Percentiles rank a stretch among this genome's conserved stretches.
Conservation (phyloP, 2,888 invertebrate genomes). For the Lasioglossum villosulum region DNA sequence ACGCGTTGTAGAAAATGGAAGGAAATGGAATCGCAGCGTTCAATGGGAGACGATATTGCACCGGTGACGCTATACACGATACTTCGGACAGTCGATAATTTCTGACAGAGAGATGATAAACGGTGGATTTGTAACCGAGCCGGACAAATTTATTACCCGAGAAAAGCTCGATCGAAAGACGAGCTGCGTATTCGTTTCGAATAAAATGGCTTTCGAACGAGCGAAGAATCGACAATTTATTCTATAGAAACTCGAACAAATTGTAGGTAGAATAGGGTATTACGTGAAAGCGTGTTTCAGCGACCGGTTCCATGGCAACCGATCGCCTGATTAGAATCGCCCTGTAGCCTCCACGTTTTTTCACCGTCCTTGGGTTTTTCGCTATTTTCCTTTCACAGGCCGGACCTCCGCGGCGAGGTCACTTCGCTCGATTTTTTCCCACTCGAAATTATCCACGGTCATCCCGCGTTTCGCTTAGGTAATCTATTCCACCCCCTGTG, state of each 20-base stretch:
- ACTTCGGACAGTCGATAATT: not conserved
- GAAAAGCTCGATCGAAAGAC: not conserved
- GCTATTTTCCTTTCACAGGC: conserved; percentile 23
- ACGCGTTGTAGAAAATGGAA: conserved; percentile 3
- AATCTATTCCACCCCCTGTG: conserved; percentile 18
- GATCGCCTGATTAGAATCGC: not conserved
- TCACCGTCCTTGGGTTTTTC: conserved; percentile 4
- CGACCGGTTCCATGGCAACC: not conserved
- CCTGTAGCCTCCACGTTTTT: not conserved
- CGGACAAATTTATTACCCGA: not conserved
- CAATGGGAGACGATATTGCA: not conserved
- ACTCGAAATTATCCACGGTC: conserved; percentile 43
- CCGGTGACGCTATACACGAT: not conserved
- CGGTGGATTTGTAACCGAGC: not conserved
- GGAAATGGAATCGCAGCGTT: conserved; percentile 1
- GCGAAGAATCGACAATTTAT: not conserved
- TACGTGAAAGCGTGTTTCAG: not conserved
- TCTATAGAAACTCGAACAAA: not conserved
- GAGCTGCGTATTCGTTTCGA: not conserved
- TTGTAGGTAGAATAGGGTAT: not conserved
- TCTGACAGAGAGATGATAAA: not conserved
- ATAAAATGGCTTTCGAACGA: not conserved
- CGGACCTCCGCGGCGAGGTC: conserved; percentile 27
- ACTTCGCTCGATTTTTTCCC: conserved; percentile 18
- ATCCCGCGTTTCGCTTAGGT: conserved; percentile 41